These are phyloP conservation scores for Limnephilus lunatus DNA, from an alignment of 2,888 invertebrate species.

Conservation along the genomic window DNA sequence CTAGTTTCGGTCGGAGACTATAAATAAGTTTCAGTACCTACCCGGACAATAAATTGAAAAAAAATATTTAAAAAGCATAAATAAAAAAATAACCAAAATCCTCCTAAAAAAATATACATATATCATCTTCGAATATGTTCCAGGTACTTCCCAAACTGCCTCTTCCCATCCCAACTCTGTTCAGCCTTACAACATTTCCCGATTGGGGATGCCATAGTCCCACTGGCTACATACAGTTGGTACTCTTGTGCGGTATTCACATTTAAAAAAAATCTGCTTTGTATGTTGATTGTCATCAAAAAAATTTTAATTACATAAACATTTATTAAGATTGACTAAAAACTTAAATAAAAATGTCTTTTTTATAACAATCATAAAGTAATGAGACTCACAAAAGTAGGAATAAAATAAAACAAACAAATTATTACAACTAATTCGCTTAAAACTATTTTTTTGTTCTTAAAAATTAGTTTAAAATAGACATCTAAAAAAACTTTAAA, in stretches of 20 bases:
- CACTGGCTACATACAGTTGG: not conserved
- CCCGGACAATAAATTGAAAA: too few species aligned
- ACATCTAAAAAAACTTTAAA: not conserved
- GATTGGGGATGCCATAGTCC: not conserved
- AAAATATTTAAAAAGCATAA: too few species aligned
- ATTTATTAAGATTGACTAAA: not conserved
- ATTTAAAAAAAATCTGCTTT: not conserved
- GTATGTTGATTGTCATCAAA: not conserved
- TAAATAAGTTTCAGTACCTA: too few species aligned
- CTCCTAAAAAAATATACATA: too few species aligned
- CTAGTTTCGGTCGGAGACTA: too few species aligned
- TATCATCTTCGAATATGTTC: not conserved
- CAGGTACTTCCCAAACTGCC: not conserved
- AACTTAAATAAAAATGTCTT: not conserved
- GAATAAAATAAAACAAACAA: not conserved
- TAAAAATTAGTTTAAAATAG: not conserved
- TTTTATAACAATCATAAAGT: not conserved
- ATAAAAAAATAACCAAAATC: too few species aligned
- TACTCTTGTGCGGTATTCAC: not conserved
- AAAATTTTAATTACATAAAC: not conserved
- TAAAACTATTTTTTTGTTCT: not conserved
- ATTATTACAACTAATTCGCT: not conserved
- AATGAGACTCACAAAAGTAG: not conserved
- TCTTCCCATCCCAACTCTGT: not conserved
- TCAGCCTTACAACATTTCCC: not conserved